Conservation (phyloP, 1,140 invertebrate genomes). For the Diprion similis region DNA sequence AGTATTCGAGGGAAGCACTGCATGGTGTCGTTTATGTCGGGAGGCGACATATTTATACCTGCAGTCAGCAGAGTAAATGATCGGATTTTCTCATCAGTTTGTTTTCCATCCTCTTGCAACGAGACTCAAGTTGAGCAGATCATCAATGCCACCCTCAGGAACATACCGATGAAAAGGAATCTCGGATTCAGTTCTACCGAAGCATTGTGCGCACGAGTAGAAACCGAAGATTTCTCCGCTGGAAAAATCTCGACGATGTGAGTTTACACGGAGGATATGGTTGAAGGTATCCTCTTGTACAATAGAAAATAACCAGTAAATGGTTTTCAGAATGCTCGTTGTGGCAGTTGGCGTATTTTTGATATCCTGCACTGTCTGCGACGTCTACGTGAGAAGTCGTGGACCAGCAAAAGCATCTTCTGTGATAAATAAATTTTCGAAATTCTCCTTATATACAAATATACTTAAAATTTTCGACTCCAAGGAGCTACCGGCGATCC, state of each 20-base stretch:
- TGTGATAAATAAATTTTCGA: background rate
- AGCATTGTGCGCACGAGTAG: slow-evolving; percentile 19
- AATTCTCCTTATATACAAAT: slow-evolving; percentile 49
- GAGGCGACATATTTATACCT: background rate
- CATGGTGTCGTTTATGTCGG: slow-evolving; percentile 26
- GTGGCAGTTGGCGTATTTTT: slow-evolving; percentile 16
- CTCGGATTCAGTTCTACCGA: background rate
- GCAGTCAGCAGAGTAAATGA: background rate
- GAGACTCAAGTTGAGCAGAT: slow-evolving; percentile 19
- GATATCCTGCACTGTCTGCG: slow-evolving; percentile 20
- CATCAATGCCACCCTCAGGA: background rate
- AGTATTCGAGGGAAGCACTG: slow-evolving; percentile 34
- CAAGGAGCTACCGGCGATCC: slow-evolving; percentile 38
- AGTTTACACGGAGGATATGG: background rate
- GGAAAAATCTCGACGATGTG: slow-evolving; percentile 25
- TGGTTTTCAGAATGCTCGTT: slow-evolving; percentile 16
- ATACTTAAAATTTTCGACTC: slow-evolving; percentile 36
- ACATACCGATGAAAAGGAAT: background rate
- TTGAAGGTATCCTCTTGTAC: too few species aligned
- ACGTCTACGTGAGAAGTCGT: slow-evolving; percentile 5
- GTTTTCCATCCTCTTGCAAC: slow-evolving; percentile 31
- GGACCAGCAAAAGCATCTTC: background rate
- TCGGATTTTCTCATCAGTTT: slow-evolving; percentile 28
- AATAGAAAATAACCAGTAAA: too few species aligned
- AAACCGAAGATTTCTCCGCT: slow-evolving; percentile 13